Conservation (phyloP, 1,140 invertebrate genomes). For the Capitella teleta region DNA sequence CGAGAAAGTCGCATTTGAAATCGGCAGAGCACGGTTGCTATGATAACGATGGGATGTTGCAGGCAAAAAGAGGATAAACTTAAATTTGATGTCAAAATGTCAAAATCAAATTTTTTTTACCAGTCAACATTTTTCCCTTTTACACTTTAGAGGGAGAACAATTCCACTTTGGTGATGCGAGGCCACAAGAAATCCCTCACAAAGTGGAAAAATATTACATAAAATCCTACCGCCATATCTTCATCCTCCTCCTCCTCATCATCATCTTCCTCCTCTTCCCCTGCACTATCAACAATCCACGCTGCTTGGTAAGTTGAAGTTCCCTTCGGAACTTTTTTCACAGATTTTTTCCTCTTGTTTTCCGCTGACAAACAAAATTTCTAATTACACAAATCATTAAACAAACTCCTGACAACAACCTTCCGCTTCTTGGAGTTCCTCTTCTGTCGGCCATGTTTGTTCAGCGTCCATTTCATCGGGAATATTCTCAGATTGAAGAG, state of each 20-base stretch:
- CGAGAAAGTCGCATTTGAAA: too few relatives aligned
- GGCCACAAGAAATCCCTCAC: too few relatives aligned
- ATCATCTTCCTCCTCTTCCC: constrained; percentile 25
- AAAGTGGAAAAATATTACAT: too few relatives aligned
- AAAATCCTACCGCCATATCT: too few relatives aligned
- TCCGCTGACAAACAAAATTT: not conserved
- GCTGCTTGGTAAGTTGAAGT: constrained; percentile 93
- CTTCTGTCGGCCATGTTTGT: constrained; percentile 89
- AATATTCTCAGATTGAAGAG: constrained; percentile 64
- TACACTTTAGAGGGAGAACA: too few relatives aligned
- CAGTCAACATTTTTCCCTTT: too few relatives aligned
- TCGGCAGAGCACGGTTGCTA: too few relatives aligned
- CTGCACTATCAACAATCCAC: constrained; percentile 73
- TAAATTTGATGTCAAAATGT: too few relatives aligned
- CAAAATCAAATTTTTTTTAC: too few relatives aligned
- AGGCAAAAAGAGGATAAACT: too few relatives aligned
- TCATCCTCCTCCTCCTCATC: constrained; percentile 14
- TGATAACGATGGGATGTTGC: too few relatives aligned
- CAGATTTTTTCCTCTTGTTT: constrained; percentile 42
- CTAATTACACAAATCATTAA: not conserved
- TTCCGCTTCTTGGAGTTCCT: constrained; percentile 64
- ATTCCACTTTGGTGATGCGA: too few relatives aligned
- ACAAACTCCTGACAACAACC: constrained; percentile 24
- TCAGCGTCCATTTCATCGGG: constrained; percentile 87
- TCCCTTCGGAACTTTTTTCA: constrained; percentile 81